These are phyloP conservation scores for Lochmaea crataegi DNA, from an alignment of 2,888 invertebrate genomes.

Conservation along the genomic window DNA sequence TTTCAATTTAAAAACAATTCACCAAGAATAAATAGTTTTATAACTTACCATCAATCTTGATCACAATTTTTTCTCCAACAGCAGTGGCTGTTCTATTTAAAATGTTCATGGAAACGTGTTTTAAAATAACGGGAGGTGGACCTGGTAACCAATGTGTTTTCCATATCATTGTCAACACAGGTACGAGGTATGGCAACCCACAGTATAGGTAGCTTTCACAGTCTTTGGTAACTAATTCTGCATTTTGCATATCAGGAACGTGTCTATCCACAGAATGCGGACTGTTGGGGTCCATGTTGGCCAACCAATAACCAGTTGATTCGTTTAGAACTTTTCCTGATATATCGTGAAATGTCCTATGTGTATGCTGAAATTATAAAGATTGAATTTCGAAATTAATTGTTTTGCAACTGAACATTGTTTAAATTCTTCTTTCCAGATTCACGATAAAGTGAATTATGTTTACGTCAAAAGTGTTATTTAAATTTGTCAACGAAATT, in stretches of 20 bases:
- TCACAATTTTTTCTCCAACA: constrained; percentile 64
- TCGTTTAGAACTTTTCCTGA: constrained; percentile 66
- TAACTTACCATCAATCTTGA: constrained; percentile 67
- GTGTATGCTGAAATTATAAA: constrained; percentile 67
- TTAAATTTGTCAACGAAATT: too few relatives aligned
- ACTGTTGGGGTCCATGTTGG: constrained; percentile 81
- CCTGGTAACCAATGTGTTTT: constrained; percentile 73
- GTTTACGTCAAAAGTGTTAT: too few relatives aligned
- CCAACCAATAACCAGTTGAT: constrained; percentile 76
- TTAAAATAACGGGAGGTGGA: constrained; percentile 66
- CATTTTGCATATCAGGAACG: constrained; percentile 68
- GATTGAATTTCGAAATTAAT: too few relatives aligned
- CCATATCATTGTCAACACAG: constrained; percentile 76
- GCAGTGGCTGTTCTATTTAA: constrained; percentile 61
- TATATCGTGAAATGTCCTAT: constrained; percentile 71
- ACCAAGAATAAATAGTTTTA: not conserved
- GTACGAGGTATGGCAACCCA: constrained; percentile 84
- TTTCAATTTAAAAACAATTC: too few relatives aligned
- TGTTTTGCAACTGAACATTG: too few relatives aligned
- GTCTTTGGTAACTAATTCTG: constrained; percentile 66
- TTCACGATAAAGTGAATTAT: too few relatives aligned
- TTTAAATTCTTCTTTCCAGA: too few relatives aligned
- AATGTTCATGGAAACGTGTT: constrained; percentile 67
- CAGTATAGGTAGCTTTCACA: constrained; percentile 78
- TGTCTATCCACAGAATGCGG: constrained; percentile 70